A percentile compares a stretch with the other conserved stretches of the same genome.
phyloP scores from a whole-genome alignment of 2,888 invertebrate species.

The Agrochola circellaris region DNA sequence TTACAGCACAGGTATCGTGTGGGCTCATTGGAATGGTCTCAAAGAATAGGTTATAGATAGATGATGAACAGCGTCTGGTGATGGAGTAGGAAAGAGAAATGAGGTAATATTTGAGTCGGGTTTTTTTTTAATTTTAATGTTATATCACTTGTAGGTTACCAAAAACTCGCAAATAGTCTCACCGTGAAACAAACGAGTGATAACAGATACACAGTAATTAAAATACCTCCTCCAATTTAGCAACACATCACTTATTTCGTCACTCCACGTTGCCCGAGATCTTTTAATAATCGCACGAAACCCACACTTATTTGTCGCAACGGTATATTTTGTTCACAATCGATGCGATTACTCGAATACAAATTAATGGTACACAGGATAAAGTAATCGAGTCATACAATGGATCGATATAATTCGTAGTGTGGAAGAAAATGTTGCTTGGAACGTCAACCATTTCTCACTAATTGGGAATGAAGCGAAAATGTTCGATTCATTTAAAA shows the following conservation, averaged over 20 bases:
- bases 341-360: slow-evolving; percentile 74
- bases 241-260: neutral
- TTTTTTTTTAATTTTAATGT: too few relatives aligned
- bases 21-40: too few relatives aligned
- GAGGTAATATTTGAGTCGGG: too few relatives aligned
- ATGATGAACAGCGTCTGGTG: too few relatives aligned
- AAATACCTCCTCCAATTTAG: slow-evolving; percentile 48
- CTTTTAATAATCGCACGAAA: slow-evolving; percentile 72
- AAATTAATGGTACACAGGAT: slow-evolving; percentile 71
- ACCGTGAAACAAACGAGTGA: neutral
- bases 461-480: neutral
- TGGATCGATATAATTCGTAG: slow-evolving; percentile 46
- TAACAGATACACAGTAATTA: neutral
- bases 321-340: slow-evolving; percentile 71
- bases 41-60: too few relatives aligned
- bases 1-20: too few relatives aligned
- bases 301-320: slow-evolving; percentile 66
- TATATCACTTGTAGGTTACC: too few relatives aligned
- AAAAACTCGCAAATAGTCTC: neutral
- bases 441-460: neutral
- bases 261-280: slow-evolving; percentile 44
- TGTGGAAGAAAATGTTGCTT: neutral
- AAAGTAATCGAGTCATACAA: slow-evolving; percentile 62
- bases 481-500: neutral
- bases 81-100: too few relatives aligned